Percentiles rank a stretch among this genome's conserved stretches.
These are phyloP conservation scores for Glaucidium brasilianum DNA, from an alignment of 2,113 vertebrate species.

Conservation along the genomic window DNA sequence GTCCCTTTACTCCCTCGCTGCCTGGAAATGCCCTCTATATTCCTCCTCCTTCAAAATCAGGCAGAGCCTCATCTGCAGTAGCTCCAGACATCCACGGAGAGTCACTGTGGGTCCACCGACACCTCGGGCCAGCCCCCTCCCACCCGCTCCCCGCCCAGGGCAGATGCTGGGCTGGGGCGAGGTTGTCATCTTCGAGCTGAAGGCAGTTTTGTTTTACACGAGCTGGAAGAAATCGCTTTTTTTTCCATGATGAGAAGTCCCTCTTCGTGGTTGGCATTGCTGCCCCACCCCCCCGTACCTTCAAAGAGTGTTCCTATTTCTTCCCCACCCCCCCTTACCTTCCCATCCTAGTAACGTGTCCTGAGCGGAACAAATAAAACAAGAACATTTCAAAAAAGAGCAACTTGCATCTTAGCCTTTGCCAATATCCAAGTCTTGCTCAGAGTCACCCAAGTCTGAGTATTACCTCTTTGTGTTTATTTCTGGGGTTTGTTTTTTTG, in stretches of 20 bases:
- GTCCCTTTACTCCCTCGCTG: not conserved
- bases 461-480: not conserved
- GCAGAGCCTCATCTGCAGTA: not conserved
- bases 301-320: not conserved
- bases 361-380: not conserved
- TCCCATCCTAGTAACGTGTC: not conserved
- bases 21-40: not conserved
- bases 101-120: conserved; percentile 52
- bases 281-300: not conserved
- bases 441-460: not conserved
- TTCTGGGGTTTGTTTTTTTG: not conserved
- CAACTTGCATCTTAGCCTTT: not conserved
- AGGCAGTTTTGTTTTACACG: not conserved
- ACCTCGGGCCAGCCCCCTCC: not conserved
- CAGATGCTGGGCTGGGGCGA: not conserved
- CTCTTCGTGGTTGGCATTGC: not conserved
- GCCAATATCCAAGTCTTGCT: not conserved
- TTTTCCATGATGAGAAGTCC: conserved; percentile 20
- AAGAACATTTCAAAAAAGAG: not conserved
- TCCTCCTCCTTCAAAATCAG: not conserved
- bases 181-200: not conserved
- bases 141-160: not conserved
- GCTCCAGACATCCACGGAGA: not conserved
- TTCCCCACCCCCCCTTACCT: not conserved
- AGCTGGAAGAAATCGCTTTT: not conserved